Base-by-base conservation (phyloP, 2,888 invertebrate genomes). In the Calameuta idolon region DNA sequence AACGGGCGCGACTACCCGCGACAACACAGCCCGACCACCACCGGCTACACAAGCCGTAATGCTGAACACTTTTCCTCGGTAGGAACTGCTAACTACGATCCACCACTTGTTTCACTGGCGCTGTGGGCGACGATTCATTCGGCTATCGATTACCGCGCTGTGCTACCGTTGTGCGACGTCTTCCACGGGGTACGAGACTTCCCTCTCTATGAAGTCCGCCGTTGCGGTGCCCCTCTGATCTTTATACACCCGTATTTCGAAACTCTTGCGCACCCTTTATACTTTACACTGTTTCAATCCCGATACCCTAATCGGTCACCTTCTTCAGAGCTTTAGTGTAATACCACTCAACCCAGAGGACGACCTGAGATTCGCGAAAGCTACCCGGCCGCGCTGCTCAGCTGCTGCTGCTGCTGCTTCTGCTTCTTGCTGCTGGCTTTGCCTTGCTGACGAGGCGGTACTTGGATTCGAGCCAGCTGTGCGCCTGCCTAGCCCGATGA, bases 391-490 rank as follows among this genome's bases (percentile, higher is more conserved):
- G 40, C 77, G 77, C 75, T 75, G 80, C 79, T 75, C 74, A 77
- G 81, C 81, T 81, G 78, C 74, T 81, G 83, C 80, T 87, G 85
- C 80, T 87, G 85, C 80, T 40, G 40, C 23, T 55, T 5, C 55
- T 55, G 9, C 55, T 55, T 23, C 40, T 40, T 85, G 85, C 79
- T 86, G 69, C 75, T 69, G 71, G 35, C 30, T 30, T 37, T 55
- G 75, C 84, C 82, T 80, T 87, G 87, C 82, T 83, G 86, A 83
- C 85, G 88, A 87, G 88, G 88, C 89, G 89, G 87, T 85, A 86
- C 88, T 91, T 91, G 91, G 91, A 89, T 83, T 79, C 80, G 80
- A 85, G 90, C 90, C 91, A 91, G 89, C 86, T 85, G 87, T 89
- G 90, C 91, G 90, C 90, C 87, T 88, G 88, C 85, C 87, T 88